Evolutionary conservation across 2,888 invertebrate species (phyloP).

Genomic region (Acrobasis repandana): DNA sequence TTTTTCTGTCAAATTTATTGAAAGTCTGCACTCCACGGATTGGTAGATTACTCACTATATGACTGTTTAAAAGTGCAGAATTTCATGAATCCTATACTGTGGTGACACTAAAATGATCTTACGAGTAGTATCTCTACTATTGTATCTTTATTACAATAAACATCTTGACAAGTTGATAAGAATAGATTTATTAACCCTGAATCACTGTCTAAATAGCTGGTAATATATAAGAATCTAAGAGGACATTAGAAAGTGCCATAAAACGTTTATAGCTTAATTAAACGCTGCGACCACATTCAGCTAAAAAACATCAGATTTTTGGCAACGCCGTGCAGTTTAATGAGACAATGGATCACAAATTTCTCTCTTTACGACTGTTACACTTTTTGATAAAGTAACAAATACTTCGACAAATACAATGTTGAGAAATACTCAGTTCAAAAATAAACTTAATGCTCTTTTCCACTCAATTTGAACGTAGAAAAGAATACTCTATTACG

Average conservation of each 20-base stretch:
- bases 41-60: too few species aligned
- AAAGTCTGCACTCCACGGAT: too few species aligned
- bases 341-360: neutral
- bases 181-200: conserved; percentile 9
- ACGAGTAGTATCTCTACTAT: too few species aligned
- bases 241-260: conserved; percentile 14
- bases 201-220: conserved; percentile 1
- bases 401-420: neutral
- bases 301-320: conserved; percentile 4
- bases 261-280: conserved; percentile 4
- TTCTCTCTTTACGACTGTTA: neutral
- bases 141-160: too few species aligned
- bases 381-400: neutral
- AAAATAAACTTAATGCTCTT: too few species aligned
- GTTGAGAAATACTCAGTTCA: too few species aligned
- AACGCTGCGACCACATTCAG: conserved; percentile 7
- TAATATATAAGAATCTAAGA: conserved; percentile 6
- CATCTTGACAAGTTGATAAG: neutral
- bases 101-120: too few species aligned
- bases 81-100: too few species aligned
- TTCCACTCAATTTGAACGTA: too few species aligned
- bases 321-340: neutral
- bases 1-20: too few species aligned
- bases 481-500: too few species aligned
- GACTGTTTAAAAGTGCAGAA: too few species aligned